A percentile compares a stretch with the other conserved stretches of the same genome.
Evolutionary conservation across 2,113 vertebrate genomes (phyloP).

Genomic region (Zootoca vivipara): DNA sequence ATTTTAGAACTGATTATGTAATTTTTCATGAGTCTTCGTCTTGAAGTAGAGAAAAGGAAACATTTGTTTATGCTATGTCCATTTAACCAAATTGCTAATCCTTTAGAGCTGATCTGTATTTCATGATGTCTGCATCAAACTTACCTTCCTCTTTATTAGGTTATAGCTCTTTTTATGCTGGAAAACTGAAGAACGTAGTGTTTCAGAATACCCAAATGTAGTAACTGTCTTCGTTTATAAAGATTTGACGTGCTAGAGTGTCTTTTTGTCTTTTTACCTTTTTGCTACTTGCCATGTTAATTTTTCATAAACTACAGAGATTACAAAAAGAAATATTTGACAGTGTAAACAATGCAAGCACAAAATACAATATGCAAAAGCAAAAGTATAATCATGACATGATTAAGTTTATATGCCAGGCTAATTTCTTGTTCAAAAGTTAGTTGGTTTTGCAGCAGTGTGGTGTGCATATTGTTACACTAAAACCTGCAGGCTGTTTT

Average conservation of each 20-base stretch:
- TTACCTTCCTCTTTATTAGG: not conserved
- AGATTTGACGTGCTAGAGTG: not conserved
- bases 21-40: not conserved
- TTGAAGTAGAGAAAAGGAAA: not conserved
- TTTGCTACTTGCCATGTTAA: not conserved
- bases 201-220: not conserved
- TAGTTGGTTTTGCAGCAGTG: not conserved
- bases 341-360: too few species aligned
- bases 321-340: too few species aligned
- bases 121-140: not conserved
- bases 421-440: not conserved
- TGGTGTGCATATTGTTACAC: not conserved
- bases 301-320: too few species aligned
- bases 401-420: too few species aligned
- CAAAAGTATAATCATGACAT: too few species aligned
- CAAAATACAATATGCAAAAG: too few species aligned
- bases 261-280: not conserved
- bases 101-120: conserved; percentile 19
- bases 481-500: not conserved
- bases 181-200: not conserved
- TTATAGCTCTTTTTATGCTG: rapidly evolving
- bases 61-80: not conserved
- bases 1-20: not conserved
- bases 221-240: not conserved
- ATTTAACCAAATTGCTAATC: rapidly evolving